A percentile compares a stretch with the other conserved stretches of the same genome.
phyloP scores from a whole-genome alignment of 2,888 invertebrate species.

The Cryptus viduatorius region DNA sequence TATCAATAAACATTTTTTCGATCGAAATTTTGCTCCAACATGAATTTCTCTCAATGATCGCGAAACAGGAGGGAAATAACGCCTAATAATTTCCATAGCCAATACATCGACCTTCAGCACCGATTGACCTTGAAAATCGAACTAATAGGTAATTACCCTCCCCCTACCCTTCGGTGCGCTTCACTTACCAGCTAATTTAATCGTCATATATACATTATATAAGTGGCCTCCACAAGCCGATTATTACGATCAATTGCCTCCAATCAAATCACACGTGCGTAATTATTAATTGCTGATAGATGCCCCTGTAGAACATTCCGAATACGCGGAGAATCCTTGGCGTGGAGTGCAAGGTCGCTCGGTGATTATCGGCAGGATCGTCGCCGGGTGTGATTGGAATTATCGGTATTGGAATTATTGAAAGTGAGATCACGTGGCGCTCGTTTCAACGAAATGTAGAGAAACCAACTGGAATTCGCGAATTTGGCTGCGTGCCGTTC shows the following conservation, averaged over 20 bases:
- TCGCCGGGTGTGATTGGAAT: constrained; percentile 27
- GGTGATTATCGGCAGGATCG: constrained; percentile 12
- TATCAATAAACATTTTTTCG: too few species aligned
- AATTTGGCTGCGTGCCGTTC: constrained; percentile 61
- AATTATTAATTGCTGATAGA: neutral
- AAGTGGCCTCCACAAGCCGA: too few species aligned
- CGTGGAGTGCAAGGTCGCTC: constrained; percentile 3
- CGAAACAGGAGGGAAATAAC: too few species aligned
- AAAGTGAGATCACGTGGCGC: constrained; percentile 34
- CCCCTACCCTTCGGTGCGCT: neutral
- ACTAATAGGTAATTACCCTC: neutral
- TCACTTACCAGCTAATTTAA: neutral
- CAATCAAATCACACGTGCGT: neutral
- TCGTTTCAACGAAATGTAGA: constrained; percentile 45
- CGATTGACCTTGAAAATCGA: too few species aligned
- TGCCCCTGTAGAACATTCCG: neutral
- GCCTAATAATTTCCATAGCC: too few species aligned
- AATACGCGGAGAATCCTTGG: neutral
- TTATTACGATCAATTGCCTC: neutral
- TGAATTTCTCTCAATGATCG: too few species aligned
- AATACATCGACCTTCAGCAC: too few species aligned
- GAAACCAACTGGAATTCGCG: constrained; percentile 54
- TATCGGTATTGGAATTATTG: constrained; percentile 50
- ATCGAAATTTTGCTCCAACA: too few species aligned
- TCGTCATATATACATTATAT: neutral